Evolutionary conservation across 2,888 invertebrate genomes (phyloP).

Genomic region (Mythimna ferrago): DNA sequence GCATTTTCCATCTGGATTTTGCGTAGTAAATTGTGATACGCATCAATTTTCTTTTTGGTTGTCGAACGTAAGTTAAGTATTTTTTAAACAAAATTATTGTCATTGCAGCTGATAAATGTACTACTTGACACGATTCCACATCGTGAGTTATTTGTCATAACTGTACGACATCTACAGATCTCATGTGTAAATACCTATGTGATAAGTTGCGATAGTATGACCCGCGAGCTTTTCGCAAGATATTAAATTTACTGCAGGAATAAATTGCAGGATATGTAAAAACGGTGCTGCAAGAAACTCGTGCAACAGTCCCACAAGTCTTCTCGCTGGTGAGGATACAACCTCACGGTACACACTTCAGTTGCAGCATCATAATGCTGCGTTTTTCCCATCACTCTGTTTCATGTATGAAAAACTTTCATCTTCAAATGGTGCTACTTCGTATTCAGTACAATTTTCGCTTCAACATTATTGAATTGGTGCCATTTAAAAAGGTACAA

Average conservation of each 20-base stretch:
- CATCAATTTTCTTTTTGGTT: too few relatives aligned
- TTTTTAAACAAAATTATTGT: too few relatives aligned
- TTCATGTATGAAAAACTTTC: background rate
- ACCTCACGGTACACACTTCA: constrained; percentile 5
- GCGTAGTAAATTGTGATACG: too few relatives aligned
- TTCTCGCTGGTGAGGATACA: background rate
- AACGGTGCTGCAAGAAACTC: too few relatives aligned
- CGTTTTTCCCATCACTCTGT: background rate
- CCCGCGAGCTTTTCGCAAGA: background rate
- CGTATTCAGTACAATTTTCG: too few relatives aligned
- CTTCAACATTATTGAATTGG: background rate
- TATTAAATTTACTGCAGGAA: background rate
- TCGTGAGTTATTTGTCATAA: too few relatives aligned
- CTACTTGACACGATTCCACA: too few relatives aligned
- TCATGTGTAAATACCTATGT: background rate
- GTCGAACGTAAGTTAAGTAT: too few relatives aligned
- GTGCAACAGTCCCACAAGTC: background rate
- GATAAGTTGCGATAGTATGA: background rate
- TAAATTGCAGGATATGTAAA: background rate
- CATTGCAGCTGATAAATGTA: too few relatives aligned
- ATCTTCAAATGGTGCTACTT: background rate
- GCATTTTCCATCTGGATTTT: too few relatives aligned
- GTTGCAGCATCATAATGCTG: constrained; percentile 13
- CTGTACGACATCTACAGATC: too few relatives aligned
- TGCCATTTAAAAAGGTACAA: background rate